phyloP scores from a whole-genome alignment of 2,888 invertebrate genomes.

The Orthosia incerta region DNA sequence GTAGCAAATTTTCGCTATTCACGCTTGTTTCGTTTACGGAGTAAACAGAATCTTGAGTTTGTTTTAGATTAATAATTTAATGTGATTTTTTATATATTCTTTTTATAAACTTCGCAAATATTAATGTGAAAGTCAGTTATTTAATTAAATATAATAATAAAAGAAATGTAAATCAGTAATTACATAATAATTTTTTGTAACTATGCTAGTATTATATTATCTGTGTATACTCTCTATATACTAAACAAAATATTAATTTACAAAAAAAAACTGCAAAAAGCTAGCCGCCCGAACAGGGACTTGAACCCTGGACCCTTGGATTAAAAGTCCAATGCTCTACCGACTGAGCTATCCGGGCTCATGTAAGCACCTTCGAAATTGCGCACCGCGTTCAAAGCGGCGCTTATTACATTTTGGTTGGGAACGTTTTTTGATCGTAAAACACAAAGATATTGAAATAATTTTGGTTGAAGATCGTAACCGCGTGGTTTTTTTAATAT shows the following conservation, averaged over 20 bases:
- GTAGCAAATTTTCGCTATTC: background rate
- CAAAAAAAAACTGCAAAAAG: conserved; percentile 57
- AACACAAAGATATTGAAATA: background rate
- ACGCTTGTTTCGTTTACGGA: background rate
- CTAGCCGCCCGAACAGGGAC: conserved; percentile 90
- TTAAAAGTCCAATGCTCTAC: conserved; percentile 91
- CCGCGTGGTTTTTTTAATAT: background rate
- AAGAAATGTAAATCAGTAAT: no score
- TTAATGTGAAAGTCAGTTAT: background rate
- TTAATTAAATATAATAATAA: background rate
- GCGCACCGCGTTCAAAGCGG: conserved; percentile 20
- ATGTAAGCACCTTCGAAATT: conserved; percentile 37
- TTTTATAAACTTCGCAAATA: no score
- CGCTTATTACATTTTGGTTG: conserved; percentile 25
- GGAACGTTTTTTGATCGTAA: background rate
- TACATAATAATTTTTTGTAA: no score
- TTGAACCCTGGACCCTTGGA: conserved; percentile 92
- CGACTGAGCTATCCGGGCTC: conserved; percentile 91
- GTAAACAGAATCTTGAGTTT: background rate
- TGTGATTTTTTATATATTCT: background rate
- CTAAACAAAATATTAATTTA: background rate
- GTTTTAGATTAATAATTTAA: background rate
- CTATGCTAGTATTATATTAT: no score
- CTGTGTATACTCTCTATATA: no score
- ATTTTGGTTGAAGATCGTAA: conserved; percentile 11